A percentile compares a stretch with the other conserved stretches of the same genome.
phyloP scores from a whole-genome alignment of 2,113 vertebrate genomes.

The Sprattus sprattus region DNA sequence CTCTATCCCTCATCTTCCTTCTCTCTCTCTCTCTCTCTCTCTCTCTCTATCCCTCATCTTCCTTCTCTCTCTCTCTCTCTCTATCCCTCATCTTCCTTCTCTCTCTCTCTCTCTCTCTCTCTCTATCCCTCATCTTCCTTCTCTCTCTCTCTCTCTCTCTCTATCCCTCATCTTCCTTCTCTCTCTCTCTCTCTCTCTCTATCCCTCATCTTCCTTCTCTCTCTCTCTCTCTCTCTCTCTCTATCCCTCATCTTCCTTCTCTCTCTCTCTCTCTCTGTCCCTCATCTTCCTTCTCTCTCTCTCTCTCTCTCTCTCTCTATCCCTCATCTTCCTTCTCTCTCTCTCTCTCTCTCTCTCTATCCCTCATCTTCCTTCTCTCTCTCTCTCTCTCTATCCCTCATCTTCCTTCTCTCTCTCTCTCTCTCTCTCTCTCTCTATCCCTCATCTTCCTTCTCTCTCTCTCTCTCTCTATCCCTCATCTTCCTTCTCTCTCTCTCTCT shows the following conservation, averaged over 20 bases:
- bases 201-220: not conserved
- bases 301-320: too few relatives aligned
- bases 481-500: not conserved
- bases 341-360: too few relatives aligned
- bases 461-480: not conserved
- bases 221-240: slow-evolving; percentile 26
- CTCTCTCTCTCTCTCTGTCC: too few relatives aligned
- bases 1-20: not conserved
- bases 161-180: not conserved
- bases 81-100: not conserved
- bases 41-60: too few relatives aligned
- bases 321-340: too few relatives aligned
- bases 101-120: not conserved
- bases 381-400: not conserved
- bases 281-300: too few relatives aligned
- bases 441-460: not conserved
- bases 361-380: not conserved
- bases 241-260: not conserved
- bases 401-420: not conserved
- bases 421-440: not conserved
- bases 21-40: not conserved
- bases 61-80: slow-evolving; percentile 23
- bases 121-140: not conserved
- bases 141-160: not conserved
- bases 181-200: too few relatives aligned